These are phyloP conservation scores for Catharus fuscescens DNA, from an alignment of 2,113 vertebrate species.

Conservation along the genomic window DNA sequence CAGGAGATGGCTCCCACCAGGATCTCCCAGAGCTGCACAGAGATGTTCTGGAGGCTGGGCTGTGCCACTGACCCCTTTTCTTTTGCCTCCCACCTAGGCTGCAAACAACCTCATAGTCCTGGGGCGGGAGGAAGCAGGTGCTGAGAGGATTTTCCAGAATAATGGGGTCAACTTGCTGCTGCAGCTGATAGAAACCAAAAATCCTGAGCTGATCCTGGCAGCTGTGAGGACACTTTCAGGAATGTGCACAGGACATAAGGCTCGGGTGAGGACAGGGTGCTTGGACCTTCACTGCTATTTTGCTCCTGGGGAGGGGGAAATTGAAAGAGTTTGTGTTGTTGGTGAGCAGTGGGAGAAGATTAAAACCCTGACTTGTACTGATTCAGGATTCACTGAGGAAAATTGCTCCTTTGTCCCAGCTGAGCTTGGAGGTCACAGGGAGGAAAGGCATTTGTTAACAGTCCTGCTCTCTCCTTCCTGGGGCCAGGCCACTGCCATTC, in stretches of 20 bases:
- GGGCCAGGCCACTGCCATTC: constrained; percentile 86
- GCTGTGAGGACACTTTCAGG: constrained; percentile 89
- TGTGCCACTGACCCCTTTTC: neutral
- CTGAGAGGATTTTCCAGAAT: constrained; percentile 94
- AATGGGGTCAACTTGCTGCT: constrained; percentile 88
- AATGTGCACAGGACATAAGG: constrained; percentile 91
- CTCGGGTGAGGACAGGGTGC: constrained; percentile 78
- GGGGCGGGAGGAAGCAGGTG: constrained; percentile 91
- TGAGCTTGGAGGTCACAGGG: neutral
- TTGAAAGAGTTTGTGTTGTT: neutral
- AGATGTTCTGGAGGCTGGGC: neutral
- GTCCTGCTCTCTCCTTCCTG: neutral
- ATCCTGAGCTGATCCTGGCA: constrained; percentile 88
- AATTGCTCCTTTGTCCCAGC: neutral
- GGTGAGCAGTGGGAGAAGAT: neutral
- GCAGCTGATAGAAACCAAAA: constrained; percentile 87
- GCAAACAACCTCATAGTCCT: constrained; percentile 96
- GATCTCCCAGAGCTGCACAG: neutral
- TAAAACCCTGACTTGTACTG: neutral
- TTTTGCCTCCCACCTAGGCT: constrained; percentile 76
- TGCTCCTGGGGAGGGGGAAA: neutral
- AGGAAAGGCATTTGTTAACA: neutral
- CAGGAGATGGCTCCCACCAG: neutral
- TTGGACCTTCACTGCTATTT: neutral
- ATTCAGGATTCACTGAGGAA: neutral